Percentiles rank a stretch among this genome's conserved stretches.
Evolutionary conservation across 2,888 invertebrate species (phyloP).

Genomic region (Pachymerium ferrugineum): DNA sequence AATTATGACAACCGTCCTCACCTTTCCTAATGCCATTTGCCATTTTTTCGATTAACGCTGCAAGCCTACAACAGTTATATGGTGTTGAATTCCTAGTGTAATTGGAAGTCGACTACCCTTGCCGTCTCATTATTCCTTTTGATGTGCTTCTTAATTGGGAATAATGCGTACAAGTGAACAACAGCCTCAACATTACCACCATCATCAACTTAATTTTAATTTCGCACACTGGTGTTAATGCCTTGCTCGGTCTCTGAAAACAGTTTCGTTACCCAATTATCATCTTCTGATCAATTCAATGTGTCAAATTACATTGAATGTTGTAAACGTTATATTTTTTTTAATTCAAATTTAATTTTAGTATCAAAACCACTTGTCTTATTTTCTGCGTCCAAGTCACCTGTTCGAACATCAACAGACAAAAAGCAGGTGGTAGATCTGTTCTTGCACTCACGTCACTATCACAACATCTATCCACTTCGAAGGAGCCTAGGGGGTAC

Average conservation of each 20-base stretch:
- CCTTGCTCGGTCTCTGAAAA: too few relatives aligned
- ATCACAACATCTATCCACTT: not conserved
- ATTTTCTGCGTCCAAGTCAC: not conserved
- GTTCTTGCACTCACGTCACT: not conserved
- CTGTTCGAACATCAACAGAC: not conserved
- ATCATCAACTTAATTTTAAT: conserved; percentile 11
- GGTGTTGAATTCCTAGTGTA: not conserved
- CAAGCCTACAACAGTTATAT: not conserved
- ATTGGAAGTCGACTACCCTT: conserved; percentile 1
- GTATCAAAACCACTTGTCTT: not conserved
- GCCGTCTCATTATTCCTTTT: not conserved
- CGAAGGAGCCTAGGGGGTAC: not conserved
- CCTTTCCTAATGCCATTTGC: not conserved
- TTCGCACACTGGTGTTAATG: too few relatives aligned
- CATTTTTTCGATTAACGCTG: not conserved
- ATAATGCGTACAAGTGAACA: not conserved
- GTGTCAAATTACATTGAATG: not conserved
- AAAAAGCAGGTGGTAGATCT: not conserved
- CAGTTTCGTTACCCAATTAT: too few relatives aligned
- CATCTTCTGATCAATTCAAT: too few relatives aligned
- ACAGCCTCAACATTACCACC: not conserved
- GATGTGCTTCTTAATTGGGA: conserved; percentile 10
- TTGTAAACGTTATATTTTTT: not conserved
- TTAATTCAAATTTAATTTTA: too few relatives aligned
- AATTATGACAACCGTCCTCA: not conserved